Percentiles rank a stretch among this genome's conserved stretches.
phyloP scores from a whole-genome alignment of 92 coral and sea anemone species.

The Pocillopora meandrina region DNA sequence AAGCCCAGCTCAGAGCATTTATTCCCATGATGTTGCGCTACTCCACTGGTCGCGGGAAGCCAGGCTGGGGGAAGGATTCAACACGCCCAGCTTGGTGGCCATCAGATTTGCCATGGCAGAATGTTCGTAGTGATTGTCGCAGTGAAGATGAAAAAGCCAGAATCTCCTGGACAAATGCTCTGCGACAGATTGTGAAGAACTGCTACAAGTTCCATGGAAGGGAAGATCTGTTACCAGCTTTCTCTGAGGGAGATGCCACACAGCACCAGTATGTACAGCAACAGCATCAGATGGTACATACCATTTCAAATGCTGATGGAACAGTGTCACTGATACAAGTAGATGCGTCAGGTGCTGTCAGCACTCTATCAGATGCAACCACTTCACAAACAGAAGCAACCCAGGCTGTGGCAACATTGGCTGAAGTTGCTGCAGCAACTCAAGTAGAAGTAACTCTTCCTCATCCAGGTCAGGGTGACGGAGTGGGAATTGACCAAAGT shows the following conservation, averaged over 20 bases:
- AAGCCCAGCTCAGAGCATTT: slow-evolving; percentile 96
- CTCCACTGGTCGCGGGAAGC: slow-evolving; percentile 99
- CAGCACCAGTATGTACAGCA: slow-evolving; percentile 81
- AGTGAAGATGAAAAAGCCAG: slow-evolving; percentile 97
- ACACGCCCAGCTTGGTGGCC: slow-evolving; percentile 99
- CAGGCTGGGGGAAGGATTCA: slow-evolving; percentile 98
- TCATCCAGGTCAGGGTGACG: slow-evolving; percentile 73
- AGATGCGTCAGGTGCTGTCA: slow-evolving; percentile 99
- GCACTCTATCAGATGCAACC: slow-evolving; percentile 88
- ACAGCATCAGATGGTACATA: slow-evolving; percentile 95
- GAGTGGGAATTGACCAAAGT: slow-evolving; percentile 81
- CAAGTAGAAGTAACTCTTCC: slow-evolving; percentile 84
- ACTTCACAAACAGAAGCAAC: slow-evolving; percentile 97
- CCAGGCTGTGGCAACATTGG: slow-evolving; percentile 99
- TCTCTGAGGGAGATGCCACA: slow-evolving; percentile 64
- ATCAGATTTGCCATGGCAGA: slow-evolving; percentile 97
- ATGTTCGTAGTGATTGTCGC: slow-evolving; percentile 97
- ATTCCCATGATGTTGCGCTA: slow-evolving; percentile 98
- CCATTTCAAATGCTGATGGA: slow-evolving; percentile 98
- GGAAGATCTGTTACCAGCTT: slow-evolving; percentile 94
- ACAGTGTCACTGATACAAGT: slow-evolving; percentile 96
- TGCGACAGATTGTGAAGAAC: slow-evolving; percentile 96
- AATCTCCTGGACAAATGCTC: slow-evolving; percentile 96
- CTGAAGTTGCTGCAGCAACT: slow-evolving; percentile 97
- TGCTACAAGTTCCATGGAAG: slow-evolving; percentile 98